phyloP scores from a whole-genome alignment of 1,140 invertebrate species.

The Pseudomyrmex pallidus region DNA sequence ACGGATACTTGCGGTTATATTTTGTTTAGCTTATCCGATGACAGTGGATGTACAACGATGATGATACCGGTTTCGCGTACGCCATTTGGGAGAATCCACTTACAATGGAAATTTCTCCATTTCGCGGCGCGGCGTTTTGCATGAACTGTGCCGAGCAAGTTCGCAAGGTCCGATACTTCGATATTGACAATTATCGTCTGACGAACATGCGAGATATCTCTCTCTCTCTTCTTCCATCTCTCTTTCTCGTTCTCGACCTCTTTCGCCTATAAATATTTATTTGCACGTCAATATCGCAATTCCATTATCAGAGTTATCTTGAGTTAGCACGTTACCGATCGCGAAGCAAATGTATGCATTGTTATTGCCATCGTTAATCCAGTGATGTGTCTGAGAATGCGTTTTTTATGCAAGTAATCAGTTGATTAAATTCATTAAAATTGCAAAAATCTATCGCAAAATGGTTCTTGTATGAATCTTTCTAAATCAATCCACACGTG shows the following conservation, averaged over 20 bases:
- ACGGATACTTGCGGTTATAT: background rate
- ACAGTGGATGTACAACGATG: background rate
- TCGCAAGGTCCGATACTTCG: constrained; percentile 31
- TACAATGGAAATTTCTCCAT: constrained; percentile 75
- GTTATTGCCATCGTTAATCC: background rate
- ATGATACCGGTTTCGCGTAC: constrained; percentile 36
- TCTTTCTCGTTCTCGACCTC: constrained; percentile 4
- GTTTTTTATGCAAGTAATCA: background rate
- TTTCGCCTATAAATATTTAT: constrained; percentile 53
- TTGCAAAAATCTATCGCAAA: background rate
- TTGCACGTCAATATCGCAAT: constrained; percentile 45
- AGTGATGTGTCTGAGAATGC: background rate
- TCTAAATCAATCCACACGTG: no score
- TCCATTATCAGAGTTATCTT: constrained; percentile 42
- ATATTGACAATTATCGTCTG: constrained; percentile 35
- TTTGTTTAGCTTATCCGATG: background rate
- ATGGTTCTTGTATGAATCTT: no score
- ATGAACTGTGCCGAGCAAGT: constrained; percentile 52
- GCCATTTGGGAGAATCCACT: constrained; percentile 70
- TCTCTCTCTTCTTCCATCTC: constrained; percentile 11
- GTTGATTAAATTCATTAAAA: background rate
- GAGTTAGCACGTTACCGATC: constrained; percentile 38
- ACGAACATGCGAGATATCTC: constrained; percentile 28
- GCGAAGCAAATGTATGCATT: constrained; percentile 43
- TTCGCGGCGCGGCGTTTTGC: constrained; percentile 65